phyloP scores from a whole-genome alignment of 92 coral and sea anemone species.

The Galaxea fascicularis region DNA sequence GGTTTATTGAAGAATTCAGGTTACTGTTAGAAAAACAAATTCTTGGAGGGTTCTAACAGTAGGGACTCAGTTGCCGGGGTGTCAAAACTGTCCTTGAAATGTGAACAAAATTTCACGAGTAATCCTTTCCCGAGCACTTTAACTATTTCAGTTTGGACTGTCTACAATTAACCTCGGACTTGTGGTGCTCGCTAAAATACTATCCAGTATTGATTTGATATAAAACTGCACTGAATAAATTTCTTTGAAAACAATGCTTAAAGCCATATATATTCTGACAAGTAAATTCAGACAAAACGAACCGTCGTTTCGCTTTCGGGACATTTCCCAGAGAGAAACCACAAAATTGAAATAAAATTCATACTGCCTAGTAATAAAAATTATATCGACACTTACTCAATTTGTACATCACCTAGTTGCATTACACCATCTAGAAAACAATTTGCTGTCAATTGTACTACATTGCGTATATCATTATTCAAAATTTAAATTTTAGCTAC shows the following conservation, averaged over 20 bases:
- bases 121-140: too few relatives aligned
- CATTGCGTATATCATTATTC: not conserved
- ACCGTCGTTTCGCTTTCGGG: not conserved
- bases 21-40: too few relatives aligned
- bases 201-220: not conserved
- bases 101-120: too few relatives aligned
- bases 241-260: not conserved
- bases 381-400: not conserved
- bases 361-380: conserved; percentile 14
- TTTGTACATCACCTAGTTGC: conserved; percentile 2
- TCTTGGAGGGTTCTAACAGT: too few relatives aligned
- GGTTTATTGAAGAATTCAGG: too few relatives aligned
- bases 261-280: not conserved
- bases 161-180: not conserved
- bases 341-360: conserved; percentile 7
- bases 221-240: not conserved
- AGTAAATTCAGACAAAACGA: too few relatives aligned
- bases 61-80: too few relatives aligned
- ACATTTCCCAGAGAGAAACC: not conserved
- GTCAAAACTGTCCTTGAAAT: too few relatives aligned
- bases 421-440: not conserved
- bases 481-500: not conserved
- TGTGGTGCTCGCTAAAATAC: not conserved
- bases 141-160: too few relatives aligned
- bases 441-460: not conserved